Base-by-base conservation (phyloP, 2,888 invertebrate species). In the Nemapogon koenigi region DNA sequence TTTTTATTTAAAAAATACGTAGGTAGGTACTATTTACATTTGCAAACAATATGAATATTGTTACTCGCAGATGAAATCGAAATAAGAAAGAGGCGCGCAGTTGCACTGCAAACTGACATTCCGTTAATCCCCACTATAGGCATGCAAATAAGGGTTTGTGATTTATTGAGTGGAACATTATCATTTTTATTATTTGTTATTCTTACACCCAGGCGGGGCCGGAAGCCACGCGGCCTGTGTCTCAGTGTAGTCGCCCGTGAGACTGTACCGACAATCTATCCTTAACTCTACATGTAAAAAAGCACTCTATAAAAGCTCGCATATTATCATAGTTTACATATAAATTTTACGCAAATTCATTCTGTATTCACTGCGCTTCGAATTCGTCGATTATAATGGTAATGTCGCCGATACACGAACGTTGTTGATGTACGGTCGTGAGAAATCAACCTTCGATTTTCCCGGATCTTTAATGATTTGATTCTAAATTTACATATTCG, bases 121-220 rank as follows among this genome's bases (percentile, higher is more conserved):
- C 64, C 62, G 62, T 69, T 76, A 73, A 76, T 75, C 73, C n/a
- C 67, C 59, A 55, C 62, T 53, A 75, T 72, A 71, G 58, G 70
- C 71, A 78, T 78, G 73, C 75, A 78, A 76, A 79, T 78, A 75
- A 78, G 73, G 57, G 53, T 66, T 67, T 70, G 72, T 81, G 79
- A 79, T 81, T 81, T 80, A 79, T 80, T 75, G 79, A 80, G 80
- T 80, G 79, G 79, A 76, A 75, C 72, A 79, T 81, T 79, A 69
- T 66, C 79, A 80, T 79, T 78, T 79, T 79, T 78, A 80, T 79
- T 80, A 79, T 81, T 80, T 81, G 79, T 81, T 81, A 79, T 81
- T 80, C 70, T 79, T 78, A 67, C 69, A 70, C 69, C 68, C 71
- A 69, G 67, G 58, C 58, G 55, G 71, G 75, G 73, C 71, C 72